Percentiles rank a stretch among this genome's conserved stretches.
These are phyloP conservation scores for Marronus borbonicus DNA, from an alignment of 2,888 invertebrate species.

Conservation along the genomic window DNA sequence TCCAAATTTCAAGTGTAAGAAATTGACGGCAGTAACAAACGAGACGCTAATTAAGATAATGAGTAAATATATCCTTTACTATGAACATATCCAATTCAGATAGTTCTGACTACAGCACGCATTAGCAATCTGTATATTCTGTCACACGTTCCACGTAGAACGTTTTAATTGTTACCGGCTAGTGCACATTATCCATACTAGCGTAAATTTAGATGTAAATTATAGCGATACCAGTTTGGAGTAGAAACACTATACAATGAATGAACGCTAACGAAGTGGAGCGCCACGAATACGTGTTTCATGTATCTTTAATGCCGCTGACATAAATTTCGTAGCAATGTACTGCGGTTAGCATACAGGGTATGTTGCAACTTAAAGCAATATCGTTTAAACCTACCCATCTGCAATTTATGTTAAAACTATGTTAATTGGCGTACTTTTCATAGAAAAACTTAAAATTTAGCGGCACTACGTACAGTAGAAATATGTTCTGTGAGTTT, in stretches of 20 bases:
- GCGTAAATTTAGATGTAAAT: constrained; percentile 18
- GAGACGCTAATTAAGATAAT: too few relatives aligned
- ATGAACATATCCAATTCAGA: too few relatives aligned
- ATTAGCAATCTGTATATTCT: neutral
- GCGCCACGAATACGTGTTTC: constrained; percentile 16
- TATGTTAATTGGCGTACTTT: too few relatives aligned
- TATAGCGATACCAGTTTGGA: constrained; percentile 10
- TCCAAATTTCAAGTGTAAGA: too few relatives aligned
- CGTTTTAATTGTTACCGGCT: constrained; percentile 5
- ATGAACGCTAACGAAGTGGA: constrained; percentile 21
- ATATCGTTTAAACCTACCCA: too few relatives aligned
- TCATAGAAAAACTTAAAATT: neutral
- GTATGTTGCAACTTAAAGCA: neutral
- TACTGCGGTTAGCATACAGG: neutral
- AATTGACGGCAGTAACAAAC: too few relatives aligned
- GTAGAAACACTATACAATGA: constrained; percentile 13
- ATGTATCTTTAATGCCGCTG: constrained; percentile 7
- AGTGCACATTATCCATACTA: constrained; percentile 3
- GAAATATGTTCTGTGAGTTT: too few relatives aligned
- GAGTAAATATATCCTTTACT: too few relatives aligned
- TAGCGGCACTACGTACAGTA: neutral
- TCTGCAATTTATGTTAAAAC: too few relatives aligned
- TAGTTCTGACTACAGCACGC: too few relatives aligned
- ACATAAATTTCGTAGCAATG: neutral
- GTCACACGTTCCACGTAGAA: neutral